Percentiles rank a stretch among this genome's conserved stretches.
These are phyloP conservation scores for Apostichopus japonicus DNA, from an alignment of 35 echinoderm and acorn worm genomes.

Conservation along the genomic window DNA sequence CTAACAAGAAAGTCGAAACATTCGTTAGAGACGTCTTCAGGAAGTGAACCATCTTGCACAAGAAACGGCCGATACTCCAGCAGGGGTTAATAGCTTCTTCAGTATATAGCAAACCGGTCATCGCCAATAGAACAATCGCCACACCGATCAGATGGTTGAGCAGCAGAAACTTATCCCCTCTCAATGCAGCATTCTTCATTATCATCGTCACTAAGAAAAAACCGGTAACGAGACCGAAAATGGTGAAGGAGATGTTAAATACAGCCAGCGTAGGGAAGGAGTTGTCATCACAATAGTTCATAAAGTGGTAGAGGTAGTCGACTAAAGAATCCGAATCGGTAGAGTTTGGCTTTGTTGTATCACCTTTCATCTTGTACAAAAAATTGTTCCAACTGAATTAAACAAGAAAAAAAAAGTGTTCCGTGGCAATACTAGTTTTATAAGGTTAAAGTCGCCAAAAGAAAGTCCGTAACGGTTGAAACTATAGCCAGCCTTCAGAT, in stretches of 20 bases:
- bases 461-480: no score
- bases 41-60: constrained; percentile 31
- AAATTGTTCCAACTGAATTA: no score
- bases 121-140: background rate
- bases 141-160: constrained; percentile 14
- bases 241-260: constrained; percentile 22
- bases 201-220: constrained; percentile 10
- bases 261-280: background rate
- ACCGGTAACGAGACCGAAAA: background rate
- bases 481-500: no score
- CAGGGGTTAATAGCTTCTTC: constrained; percentile 44
- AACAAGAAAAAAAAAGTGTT: no score
- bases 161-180: constrained; percentile 46
- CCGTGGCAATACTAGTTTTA: no score
- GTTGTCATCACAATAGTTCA: background rate
- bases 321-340: no score
- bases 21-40: constrained; percentile 12
- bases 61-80: constrained; percentile 11
- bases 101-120: constrained; percentile 21
- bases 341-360: no score
- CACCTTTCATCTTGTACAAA: no score
- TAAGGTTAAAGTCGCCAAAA: no score
- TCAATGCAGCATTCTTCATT: constrained; percentile 13
- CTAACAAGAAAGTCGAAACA: constrained; percentile 28
- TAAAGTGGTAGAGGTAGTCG: no score